Percentiles rank a stretch among this genome's conserved stretches.
Evolutionary conservation across 1,140 invertebrate species (phyloP).

Genomic region (Ceratitis capitata): DNA sequence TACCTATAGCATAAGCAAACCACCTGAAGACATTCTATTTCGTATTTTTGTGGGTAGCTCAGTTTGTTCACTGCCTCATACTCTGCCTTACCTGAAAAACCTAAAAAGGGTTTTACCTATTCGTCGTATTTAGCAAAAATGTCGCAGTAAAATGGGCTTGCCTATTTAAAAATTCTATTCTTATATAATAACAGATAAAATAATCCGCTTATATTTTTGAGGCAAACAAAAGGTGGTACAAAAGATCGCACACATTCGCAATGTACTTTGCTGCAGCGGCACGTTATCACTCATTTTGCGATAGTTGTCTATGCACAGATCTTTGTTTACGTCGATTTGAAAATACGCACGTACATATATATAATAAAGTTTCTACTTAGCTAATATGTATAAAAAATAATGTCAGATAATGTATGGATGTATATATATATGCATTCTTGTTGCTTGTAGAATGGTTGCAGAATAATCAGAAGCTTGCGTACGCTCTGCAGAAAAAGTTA

Average conservation of each 20-base stretch:
- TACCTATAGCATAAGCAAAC: not conserved
- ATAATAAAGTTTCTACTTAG: too few species aligned
- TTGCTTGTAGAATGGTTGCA: too few species aligned
- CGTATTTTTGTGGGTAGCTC: not conserved
- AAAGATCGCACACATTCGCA: not conserved
- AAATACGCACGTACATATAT: not conserved
- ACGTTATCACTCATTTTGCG: not conserved
- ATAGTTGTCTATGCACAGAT: not conserved
- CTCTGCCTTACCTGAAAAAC: not conserved
- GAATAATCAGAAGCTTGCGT: too few species aligned
- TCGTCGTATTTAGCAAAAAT: not conserved
- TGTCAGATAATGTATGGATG: not conserved
- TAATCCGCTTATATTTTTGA: not conserved
- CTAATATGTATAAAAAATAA: too few species aligned
- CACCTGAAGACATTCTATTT: not conserved
- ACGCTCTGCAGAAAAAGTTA: too few species aligned
- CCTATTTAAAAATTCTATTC: not conserved
- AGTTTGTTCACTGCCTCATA: not conserved
- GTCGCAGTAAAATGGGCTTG: not conserved
- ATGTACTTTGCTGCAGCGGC: not conserved
- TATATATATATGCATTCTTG: not conserved
- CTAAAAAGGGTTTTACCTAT: not conserved
- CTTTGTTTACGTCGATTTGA: not conserved
- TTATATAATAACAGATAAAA: constrained; percentile 11
- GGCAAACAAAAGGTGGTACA: not conserved